Conservation (phyloP, 2,113 vertebrate genomes). For the Hypomesus transpacificus region DNA sequence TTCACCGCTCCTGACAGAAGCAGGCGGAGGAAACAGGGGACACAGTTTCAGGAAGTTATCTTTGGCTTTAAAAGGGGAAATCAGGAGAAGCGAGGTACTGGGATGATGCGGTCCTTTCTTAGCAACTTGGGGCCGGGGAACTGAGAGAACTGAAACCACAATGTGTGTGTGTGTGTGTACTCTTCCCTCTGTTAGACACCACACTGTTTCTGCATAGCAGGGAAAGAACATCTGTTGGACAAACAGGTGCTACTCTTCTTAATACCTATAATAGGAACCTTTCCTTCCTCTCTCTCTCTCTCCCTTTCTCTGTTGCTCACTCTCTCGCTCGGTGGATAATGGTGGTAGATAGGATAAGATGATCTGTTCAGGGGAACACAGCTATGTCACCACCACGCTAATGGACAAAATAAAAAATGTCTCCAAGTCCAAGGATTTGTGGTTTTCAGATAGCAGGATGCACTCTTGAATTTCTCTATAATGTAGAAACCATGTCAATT, state of each 20-base stretch:
- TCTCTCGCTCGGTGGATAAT: too few relatives aligned
- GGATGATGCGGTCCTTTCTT: conserved; percentile 58
- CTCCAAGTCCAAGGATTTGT: too few relatives aligned
- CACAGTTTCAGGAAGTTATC: conserved; percentile 78
- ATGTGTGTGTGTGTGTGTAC: conserved; percentile 35
- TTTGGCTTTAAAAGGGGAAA: conserved; percentile 57
- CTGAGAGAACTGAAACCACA: conserved; percentile 31
- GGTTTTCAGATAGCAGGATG: too few relatives aligned
- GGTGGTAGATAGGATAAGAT: too few relatives aligned
- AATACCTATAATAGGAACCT: background rate
- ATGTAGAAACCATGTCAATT: too few relatives aligned
- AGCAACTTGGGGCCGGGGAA: conserved; percentile 20
- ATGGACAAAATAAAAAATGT: too few relatives aligned
- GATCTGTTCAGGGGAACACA: too few relatives aligned
- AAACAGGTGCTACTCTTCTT: conserved; percentile 38
- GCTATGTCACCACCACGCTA: too few relatives aligned
- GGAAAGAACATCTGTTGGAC: conserved; percentile 26
- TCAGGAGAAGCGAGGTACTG: conserved; percentile 38
- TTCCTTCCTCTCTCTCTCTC: background rate
- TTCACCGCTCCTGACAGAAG: conserved; percentile 45
- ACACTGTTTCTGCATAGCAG: conserved; percentile 33
- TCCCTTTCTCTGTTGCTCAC: too few relatives aligned
- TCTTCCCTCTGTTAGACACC: conserved; percentile 45
- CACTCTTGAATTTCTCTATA: too few relatives aligned
- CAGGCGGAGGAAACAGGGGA: conserved; percentile 58